These are phyloP conservation scores for Salmo trutta DNA, from an alignment of 2,797 vertebrate genomes.

Conservation along the genomic window DNA sequence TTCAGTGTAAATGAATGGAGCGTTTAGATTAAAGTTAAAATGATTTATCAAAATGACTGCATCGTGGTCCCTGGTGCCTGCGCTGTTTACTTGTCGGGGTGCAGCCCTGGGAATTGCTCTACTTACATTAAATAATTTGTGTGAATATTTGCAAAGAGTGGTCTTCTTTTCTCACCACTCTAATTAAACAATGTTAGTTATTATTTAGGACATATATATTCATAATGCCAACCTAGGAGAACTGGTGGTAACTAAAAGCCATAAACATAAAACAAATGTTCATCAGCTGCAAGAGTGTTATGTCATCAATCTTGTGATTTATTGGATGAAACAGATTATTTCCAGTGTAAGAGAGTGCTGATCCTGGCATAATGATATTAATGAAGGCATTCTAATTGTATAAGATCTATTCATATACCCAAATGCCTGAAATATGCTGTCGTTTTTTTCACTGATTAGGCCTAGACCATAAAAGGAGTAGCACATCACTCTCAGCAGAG, in stretches of 20 bases:
- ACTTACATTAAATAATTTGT: conserved; percentile 66
- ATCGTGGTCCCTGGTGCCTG: conserved; percentile 56
- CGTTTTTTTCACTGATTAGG: conserved; percentile 47
- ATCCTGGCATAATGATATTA: conserved; percentile 72
- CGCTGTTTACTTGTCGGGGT: conserved; percentile 57
- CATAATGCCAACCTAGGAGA: conserved; percentile 65
- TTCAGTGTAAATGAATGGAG: conserved; percentile 63
- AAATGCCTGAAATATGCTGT: conserved; percentile 51
- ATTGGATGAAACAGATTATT: conserved; percentile 69
- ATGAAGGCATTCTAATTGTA: conserved; percentile 75
- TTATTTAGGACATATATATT: conserved; percentile 66
- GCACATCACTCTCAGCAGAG: conserved; percentile 40
- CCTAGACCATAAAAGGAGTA: conserved; percentile 58
- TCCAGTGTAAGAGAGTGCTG: conserved; percentile 70
- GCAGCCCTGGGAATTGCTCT: conserved; percentile 63
- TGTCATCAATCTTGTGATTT: conserved; percentile 70
- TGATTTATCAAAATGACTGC: conserved; percentile 67
- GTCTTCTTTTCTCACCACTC: conserved; percentile 50
- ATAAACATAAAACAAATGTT: conserved; percentile 74
- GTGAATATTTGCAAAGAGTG: conserved; percentile 63
- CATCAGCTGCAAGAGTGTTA: conserved; percentile 68
- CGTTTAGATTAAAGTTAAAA: conserved; percentile 75
- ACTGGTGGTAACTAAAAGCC: conserved; percentile 65
- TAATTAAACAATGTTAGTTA: conserved; percentile 71
- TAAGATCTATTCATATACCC: conserved; percentile 56